Conservation (phyloP, 2,888 invertebrate genomes). For the Cosmia pyralina region DNA sequence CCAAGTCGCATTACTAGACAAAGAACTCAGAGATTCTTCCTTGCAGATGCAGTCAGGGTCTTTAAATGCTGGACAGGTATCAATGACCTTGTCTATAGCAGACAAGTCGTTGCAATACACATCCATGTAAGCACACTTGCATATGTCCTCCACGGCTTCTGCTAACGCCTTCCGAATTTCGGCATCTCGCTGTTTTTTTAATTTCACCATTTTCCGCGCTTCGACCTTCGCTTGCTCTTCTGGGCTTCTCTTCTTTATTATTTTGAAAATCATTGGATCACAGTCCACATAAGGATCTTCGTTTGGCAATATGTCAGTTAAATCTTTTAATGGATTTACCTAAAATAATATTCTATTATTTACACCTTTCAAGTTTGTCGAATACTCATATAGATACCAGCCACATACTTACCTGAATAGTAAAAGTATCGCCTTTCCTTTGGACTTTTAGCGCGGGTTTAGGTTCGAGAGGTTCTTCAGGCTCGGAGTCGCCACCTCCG, state of each 20-base stretch:
- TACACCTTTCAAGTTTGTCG: not conserved
- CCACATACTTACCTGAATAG: constrained; percentile 87
- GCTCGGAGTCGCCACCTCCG: constrained; percentile 84
- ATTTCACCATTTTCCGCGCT: constrained; percentile 88
- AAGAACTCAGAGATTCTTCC: constrained; percentile 83
- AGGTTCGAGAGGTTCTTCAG: constrained; percentile 87
- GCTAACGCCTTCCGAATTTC: constrained; percentile 88
- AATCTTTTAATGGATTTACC: constrained; percentile 92
- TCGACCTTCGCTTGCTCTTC: constrained; percentile 89
- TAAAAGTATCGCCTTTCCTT: constrained; percentile 92
- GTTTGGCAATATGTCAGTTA: constrained; percentile 88
- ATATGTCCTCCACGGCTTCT: constrained; percentile 84
- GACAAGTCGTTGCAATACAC: constrained; percentile 85
- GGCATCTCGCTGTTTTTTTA: constrained; percentile 88
- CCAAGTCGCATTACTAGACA: constrained; percentile 91
- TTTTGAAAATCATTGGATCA: constrained; percentile 92
- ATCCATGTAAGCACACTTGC: constrained; percentile 89
- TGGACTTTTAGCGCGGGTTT: constrained; percentile 92
- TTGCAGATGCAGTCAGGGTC: constrained; percentile 85
- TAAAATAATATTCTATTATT: constrained; percentile 62
- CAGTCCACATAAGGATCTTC: constrained; percentile 93
- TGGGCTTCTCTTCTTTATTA: constrained; percentile 91
- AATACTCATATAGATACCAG: not conserved
- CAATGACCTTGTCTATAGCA: constrained; percentile 86
- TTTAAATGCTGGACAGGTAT: constrained; percentile 85